phyloP scores from a whole-genome alignment of 2,113 vertebrate genomes.

The Trichechus manatus region DNA sequence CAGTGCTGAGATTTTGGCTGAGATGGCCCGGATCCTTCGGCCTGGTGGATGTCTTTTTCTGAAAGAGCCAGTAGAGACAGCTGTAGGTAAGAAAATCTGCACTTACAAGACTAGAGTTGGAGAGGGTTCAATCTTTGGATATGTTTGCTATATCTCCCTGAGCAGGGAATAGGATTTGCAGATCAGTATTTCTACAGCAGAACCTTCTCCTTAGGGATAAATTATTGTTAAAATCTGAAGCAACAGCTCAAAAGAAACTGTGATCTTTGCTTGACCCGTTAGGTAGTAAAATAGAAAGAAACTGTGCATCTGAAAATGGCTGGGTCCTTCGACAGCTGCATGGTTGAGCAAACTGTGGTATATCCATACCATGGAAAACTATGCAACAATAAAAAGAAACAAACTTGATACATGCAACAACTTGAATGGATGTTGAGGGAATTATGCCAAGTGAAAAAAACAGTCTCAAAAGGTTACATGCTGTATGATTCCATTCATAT shows the following conservation, averaged over 20 bases:
- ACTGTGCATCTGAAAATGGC: neutral
- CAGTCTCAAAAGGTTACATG: neutral
- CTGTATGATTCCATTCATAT: neutral
- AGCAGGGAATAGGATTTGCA: neutral
- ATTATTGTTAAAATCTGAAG: neutral
- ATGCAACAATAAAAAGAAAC: neutral
- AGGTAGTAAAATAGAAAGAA: conserved; percentile 4
- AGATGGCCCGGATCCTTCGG: conserved; percentile 93
- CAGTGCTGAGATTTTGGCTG: conserved; percentile 90
- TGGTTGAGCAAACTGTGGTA: neutral
- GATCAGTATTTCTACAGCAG: neutral
- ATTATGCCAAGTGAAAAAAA: neutral
- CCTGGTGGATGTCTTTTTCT: conserved; percentile 93
- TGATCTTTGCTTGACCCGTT: neutral
- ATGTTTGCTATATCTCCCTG: neutral
- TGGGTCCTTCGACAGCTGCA: neutral
- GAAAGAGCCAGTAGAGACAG: conserved; percentile 90
- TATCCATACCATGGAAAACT: neutral
- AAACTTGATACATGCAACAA: neutral
- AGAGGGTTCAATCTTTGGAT: neutral
- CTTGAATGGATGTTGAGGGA: neutral
- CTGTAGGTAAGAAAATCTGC: conserved; percentile 84
- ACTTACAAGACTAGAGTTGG: neutral
- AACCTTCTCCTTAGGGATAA: neutral
- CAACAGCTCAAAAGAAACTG: neutral